Base-by-base conservation (phyloP, 92 coral and sea anemone genomes). In the Blastomussa wellsi region DNA sequence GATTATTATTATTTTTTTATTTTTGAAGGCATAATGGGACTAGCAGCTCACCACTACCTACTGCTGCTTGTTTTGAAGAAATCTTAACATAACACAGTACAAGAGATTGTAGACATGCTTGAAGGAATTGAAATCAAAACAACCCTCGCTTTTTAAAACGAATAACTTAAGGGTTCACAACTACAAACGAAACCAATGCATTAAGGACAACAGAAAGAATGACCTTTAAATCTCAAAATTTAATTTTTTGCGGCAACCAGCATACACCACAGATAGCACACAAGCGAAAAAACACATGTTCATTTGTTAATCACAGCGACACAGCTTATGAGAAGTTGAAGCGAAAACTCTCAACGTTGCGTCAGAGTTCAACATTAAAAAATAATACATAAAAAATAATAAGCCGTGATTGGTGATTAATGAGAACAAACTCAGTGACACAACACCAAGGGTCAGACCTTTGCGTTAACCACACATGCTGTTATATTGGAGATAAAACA, bases 251-350 rank as follows among this genome's bases (percentile, higher is more conserved):
- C 20, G 26, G 80, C 80, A 32, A 47, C 32, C 4, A 31, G 52
- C 38, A 26, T 62, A 51, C 26, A 39, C 33, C n/a, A 33, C 62
- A n/a, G 36, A 79, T n/a, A 64, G 32, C 44, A 9, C 29, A 41
- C 72, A 79, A 64, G 82, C 82, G 47, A 57, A 41, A 62, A 60
- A 79, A 60, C 71, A 79, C 12, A 62, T 79, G 72, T 79, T 38
- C 38, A 24, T 26, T 17, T 7, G 19, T 29, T 51, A 64, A 48
- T 47, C 48, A 26, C 82, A 62, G 28, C 44, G 33, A 38, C n/a
- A n/a, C n/a, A n/a, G n/a, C n/a, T n/a, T n/a, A n/a, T n/a, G n/a
- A n/a, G n/a, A n/a, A n/a, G n/a, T n/a, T n/a, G n/a, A n/a, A n/a
- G n/a, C n/a, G n/a, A n/a, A n/a, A n/a, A n/a, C n/a, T n/a, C n/a